Evolutionary conservation across 2,888 invertebrate genomes (phyloP).

Genomic region (Zygogramma bicolorata): DNA sequence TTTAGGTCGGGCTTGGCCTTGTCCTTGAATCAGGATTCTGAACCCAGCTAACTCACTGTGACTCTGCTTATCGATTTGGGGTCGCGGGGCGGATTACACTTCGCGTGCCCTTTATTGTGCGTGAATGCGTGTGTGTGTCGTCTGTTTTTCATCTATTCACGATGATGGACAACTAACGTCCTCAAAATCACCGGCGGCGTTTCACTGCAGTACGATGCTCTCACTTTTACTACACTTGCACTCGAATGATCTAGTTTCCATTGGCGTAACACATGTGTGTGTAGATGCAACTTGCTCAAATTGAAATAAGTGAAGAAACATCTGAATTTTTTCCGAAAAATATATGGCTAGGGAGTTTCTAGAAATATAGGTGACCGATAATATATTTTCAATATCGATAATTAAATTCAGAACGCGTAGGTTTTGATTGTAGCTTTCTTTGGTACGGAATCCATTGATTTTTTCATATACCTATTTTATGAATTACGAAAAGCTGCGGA

Average conservation of each 20-base stretch:
- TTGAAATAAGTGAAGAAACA: too few species aligned
- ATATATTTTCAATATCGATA: too few species aligned
- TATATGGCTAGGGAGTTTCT: too few species aligned
- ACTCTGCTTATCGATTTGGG: constrained; percentile 65
- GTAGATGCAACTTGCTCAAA: too few species aligned
- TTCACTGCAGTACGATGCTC: constrained; percentile 26
- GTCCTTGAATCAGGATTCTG: constrained; percentile 70
- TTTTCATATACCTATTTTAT: too few species aligned
- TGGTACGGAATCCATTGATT: too few species aligned
- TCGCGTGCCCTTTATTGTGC: constrained; percentile 39
- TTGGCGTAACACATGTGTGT: constrained; percentile 24
- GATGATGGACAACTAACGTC: constrained; percentile 9
- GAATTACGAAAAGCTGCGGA: too few species aligned
- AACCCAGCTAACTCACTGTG: constrained; percentile 61
- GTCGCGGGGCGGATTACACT: constrained; percentile 54
- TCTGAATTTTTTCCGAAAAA: too few species aligned
- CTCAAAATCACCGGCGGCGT: not conserved
- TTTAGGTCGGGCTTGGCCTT: constrained; percentile 68
- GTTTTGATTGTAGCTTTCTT: too few species aligned
- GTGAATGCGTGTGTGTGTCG: constrained; percentile 26
- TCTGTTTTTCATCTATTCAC: constrained; percentile 19
- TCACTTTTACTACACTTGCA: constrained; percentile 37
- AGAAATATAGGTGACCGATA: too few species aligned
- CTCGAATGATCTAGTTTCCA: constrained; percentile 26
- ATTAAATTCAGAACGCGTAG: too few species aligned